These are phyloP conservation scores for Lottia scabra DNA, from an alignment of 2,888 invertebrate genomes.

Conservation along the genomic window DNA sequence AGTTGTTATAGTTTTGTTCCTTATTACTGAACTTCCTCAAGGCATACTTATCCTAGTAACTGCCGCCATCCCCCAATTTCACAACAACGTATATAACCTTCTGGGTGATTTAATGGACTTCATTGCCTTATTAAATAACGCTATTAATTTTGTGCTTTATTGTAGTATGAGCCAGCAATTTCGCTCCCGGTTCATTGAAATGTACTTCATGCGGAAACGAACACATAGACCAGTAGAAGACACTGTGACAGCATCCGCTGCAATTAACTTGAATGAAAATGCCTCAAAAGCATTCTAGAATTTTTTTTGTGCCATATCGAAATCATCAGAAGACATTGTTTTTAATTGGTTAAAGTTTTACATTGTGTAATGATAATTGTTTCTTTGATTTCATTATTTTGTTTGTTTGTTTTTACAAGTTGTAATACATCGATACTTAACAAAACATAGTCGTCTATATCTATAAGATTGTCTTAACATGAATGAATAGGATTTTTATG, in stretches of 20 bases:
- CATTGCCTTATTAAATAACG: slow-evolving; percentile 88
- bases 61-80: slow-evolving; percentile 79
- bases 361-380: too few species aligned
- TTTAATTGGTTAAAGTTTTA: too few species aligned
- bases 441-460: too few species aligned
- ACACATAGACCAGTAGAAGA: slow-evolving; percentile 18
- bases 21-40: slow-evolving; percentile 91
- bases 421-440: too few species aligned
- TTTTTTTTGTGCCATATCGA: too few species aligned
- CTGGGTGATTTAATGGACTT: slow-evolving; percentile 86
- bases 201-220: slow-evolving; percentile 43
- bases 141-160: slow-evolving; percentile 92
- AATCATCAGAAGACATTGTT: too few species aligned
- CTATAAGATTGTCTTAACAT: too few species aligned
- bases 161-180: slow-evolving; percentile 95
- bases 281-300: neutral
- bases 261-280: slow-evolving; percentile 21
- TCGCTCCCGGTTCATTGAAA: slow-evolving; percentile 54
- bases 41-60: slow-evolving; percentile 80
- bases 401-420: too few species aligned
- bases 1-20: slow-evolving; percentile 85
- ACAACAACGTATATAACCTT: slow-evolving; percentile 73
- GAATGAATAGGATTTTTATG: too few species aligned
- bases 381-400: too few species aligned
- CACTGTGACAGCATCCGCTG: slow-evolving; percentile 22